These are phyloP conservation scores for Sarcophilus harrisii DNA, from an alignment of 2,797 vertebrate species.

Conservation along the genomic window DNA sequence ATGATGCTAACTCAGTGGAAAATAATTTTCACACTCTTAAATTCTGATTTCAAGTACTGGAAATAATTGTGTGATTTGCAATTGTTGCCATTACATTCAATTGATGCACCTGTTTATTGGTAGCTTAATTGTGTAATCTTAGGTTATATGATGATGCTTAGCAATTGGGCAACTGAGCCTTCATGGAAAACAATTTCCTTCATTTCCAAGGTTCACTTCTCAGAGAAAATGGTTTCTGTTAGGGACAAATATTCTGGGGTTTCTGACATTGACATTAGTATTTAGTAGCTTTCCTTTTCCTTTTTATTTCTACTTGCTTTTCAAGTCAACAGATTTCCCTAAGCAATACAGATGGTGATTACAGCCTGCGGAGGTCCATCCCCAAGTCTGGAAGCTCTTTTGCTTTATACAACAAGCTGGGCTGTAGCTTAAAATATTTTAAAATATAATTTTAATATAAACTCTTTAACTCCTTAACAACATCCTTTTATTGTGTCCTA, in stretches of 20 bases:
- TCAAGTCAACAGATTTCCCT: background rate
- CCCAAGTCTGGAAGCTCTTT: background rate
- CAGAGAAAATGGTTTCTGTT: background rate
- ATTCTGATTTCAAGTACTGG: constrained; percentile 35
- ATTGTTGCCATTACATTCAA: background rate
- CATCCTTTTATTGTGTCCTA: background rate
- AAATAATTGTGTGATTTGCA: constrained; percentile 37
- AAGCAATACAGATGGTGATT: background rate
- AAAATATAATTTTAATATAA: background rate
- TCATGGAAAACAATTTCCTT: constrained; percentile 25
- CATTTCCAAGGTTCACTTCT: background rate
- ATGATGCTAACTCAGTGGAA: constrained; percentile 2
- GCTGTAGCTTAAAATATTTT: background rate
- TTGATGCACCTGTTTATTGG: constrained; percentile 15
- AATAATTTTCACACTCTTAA: constrained; percentile 37
- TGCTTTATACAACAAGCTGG: background rate
- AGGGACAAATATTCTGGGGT: background rate
- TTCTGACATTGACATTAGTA: background rate
- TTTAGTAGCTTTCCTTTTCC: background rate
- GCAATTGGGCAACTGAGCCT: constrained; percentile 11
- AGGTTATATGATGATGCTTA: background rate
- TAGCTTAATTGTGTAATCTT: constrained; percentile 4
- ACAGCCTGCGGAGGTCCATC: background rate
- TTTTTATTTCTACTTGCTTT: background rate
- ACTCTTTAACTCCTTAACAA: background rate